These are phyloP conservation scores for Oopsacas minuta DNA, from an alignment of 37 sponge, comb jelly and placozoan genomes.

Conservation along the genomic window DNA sequence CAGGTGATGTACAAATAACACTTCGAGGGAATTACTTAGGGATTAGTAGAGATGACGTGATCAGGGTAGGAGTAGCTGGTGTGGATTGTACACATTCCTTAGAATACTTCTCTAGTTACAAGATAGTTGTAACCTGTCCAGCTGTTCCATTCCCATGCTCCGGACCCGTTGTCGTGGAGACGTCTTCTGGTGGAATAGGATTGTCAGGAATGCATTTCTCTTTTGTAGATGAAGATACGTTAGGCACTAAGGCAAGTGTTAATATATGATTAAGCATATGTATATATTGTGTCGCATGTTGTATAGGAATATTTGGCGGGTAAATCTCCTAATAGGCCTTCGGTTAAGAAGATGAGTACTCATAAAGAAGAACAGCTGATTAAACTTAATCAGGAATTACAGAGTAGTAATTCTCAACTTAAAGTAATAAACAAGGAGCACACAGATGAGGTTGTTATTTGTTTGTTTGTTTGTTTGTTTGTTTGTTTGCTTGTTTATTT, in stretches of 20 bases:
- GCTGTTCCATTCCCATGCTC: conserved; percentile 34
- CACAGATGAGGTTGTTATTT: background rate
- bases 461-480: no score
- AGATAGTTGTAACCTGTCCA: conserved; percentile 42
- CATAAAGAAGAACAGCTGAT: background rate
- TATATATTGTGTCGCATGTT: no score
- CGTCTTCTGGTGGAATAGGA: conserved; percentile 50
- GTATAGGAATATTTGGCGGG: background rate
- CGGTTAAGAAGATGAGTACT: background rate
- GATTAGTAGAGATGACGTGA: conserved; percentile 30
- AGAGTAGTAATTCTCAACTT: background rate
- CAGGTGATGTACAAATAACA: conserved; percentile 22
- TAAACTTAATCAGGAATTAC: background rate
- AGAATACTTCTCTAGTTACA: conserved; percentile 54
- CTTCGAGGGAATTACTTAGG: conserved; percentile 67
- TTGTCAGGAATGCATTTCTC: conserved; percentile 43
- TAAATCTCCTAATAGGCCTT: background rate
- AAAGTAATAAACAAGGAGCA: background rate
- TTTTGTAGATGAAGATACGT: conserved; percentile 22
- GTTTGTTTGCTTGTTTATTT: background rate
- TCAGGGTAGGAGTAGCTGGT: conserved; percentile 43
- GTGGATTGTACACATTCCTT: conserved; percentile 64
- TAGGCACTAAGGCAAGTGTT: background rate
- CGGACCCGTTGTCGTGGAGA: conserved; percentile 71
- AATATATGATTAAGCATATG: background rate